Base-by-base conservation (phyloP, 2,797 vertebrate species). In the Prionace glauca region DNA sequence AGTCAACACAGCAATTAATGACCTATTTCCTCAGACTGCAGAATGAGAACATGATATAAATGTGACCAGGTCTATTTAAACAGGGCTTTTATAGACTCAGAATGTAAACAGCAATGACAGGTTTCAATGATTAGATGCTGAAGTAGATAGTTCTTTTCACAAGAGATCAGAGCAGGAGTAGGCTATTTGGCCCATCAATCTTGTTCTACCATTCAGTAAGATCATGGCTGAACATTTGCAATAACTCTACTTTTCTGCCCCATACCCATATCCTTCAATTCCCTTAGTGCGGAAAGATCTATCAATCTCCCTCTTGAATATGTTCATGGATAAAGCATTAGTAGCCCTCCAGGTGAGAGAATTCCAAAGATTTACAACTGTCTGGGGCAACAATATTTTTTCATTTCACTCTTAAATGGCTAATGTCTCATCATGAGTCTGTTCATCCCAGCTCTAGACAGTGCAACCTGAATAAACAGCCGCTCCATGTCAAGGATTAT, bases 1-100 rank as follows among this genome's bases (percentile, higher is more conserved):
- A 32, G 45, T 95, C 71, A 77, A 95, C 93, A 94, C 50, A 56
- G 45, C 36, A 95, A 95, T 95, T 95, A 77, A 45, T 95, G 50
- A 16, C 45, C 71, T 77, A 95, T 94, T 95, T 92, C 41, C 45
- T 72, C 41, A 74, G 93, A 18, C 50, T 74, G 29, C 72, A 77
- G 71, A 95, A 91, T 91, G 32, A 91, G 32, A 65, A 65, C 29
- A 65, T 95, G 56, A 95, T 95, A 56, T 45, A 69, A 71, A 71
- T 95, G 93, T 95, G 60, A n/a, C 69, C 8, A 60, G 60, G 69
- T 72, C 67, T 95, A 32, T 95, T 77, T 77, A 95, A 45, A 77
- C 93, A 95, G 29, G 20, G 72, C 93, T 77, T 94, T 95, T 95
- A 94, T 72, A 72, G 69, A 77, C 36, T n/a, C 26, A 77, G 24